phyloP scores from a whole-genome alignment of 1,140 invertebrate genomes.

The Prorops nasuta region DNA sequence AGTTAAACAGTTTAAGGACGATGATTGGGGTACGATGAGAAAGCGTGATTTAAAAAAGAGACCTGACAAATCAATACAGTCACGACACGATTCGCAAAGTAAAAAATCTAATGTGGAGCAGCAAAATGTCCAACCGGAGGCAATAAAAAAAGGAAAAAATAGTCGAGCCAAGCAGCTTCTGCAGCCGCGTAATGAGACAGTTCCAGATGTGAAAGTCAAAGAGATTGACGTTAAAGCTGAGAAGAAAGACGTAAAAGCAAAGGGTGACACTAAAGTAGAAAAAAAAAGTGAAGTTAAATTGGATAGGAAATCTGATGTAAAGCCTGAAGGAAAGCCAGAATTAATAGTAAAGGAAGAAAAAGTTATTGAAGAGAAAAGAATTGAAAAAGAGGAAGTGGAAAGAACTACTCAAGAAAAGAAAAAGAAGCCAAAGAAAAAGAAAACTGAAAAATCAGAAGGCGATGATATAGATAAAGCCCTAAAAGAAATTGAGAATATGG shows the following conservation, averaged over 20 bases:
- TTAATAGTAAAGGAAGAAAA: conserved; percentile 5
- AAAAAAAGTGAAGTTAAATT: not conserved
- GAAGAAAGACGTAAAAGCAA: not conserved
- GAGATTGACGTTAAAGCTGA: not conserved
- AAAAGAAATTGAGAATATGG: conserved; percentile 59
- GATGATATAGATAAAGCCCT: conserved; percentile 65
- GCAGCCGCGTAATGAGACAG: too few relatives aligned
- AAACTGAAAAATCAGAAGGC: conserved; percentile 44
- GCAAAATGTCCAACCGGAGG: conserved; percentile 3
- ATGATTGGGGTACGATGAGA: conserved; percentile 35
- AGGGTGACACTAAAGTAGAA: not conserved
- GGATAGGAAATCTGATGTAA: not conserved
- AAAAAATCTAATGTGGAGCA: not conserved
- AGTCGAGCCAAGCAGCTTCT: too few relatives aligned
- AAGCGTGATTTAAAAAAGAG: conserved; percentile 32
- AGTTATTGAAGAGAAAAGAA: conserved; percentile 5
- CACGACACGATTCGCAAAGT: not conserved
- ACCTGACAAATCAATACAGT: conserved; percentile 13
- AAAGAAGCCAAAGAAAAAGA: conserved; percentile 55
- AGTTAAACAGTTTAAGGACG: too few relatives aligned
- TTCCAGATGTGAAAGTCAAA: not conserved
- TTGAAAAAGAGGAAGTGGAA: conserved; percentile 38
- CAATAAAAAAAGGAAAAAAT: conserved; percentile 5
- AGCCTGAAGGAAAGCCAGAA: not conserved
- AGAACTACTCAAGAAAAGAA: conserved; percentile 39